Conservation (phyloP, 2,888 invertebrate genomes). For the Polymixis flavicincta region DNA sequence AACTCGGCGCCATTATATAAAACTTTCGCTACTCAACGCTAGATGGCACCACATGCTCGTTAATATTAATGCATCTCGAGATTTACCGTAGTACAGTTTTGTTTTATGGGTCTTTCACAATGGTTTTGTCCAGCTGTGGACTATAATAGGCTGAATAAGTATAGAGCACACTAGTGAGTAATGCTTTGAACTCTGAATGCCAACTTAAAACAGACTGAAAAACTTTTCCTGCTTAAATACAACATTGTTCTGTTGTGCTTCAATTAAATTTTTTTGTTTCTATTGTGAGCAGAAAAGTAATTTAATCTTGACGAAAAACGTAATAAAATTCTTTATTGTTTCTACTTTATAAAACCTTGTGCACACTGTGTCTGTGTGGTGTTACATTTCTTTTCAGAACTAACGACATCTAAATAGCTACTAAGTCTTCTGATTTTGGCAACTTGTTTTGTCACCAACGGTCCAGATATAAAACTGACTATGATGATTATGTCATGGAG, state of each 20-base stretch:
- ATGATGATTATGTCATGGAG: not conserved
- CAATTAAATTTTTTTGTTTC: not conserved
- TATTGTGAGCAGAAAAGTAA: conserved; percentile 41
- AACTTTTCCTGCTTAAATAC: not conserved
- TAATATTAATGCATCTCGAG: not conserved
- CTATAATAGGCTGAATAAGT: not conserved
- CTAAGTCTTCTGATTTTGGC: not conserved
- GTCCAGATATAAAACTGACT: not conserved
- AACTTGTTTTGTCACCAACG: not conserved
- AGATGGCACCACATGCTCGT: conserved; percentile 74
- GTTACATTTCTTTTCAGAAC: conserved; percentile 16
- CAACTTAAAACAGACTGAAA: not conserved
- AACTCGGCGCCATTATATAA: not conserved
- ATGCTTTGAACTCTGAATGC: not conserved
- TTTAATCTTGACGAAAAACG: conserved; percentile 21
- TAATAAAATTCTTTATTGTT: conserved; percentile 49
- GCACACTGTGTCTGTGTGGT: not conserved
- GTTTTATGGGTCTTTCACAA: not conserved
- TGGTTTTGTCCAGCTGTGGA: not conserved
- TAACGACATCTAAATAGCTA: not conserved
- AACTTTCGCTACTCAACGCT: conserved; percentile 69
- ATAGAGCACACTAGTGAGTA: not conserved
- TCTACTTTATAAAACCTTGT: conserved; percentile 1
- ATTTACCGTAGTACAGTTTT: not conserved
- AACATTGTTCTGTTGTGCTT: not conserved